Base-by-base conservation (phyloP, 2,797 vertebrate species). In the Dipus sagitta region DNA sequence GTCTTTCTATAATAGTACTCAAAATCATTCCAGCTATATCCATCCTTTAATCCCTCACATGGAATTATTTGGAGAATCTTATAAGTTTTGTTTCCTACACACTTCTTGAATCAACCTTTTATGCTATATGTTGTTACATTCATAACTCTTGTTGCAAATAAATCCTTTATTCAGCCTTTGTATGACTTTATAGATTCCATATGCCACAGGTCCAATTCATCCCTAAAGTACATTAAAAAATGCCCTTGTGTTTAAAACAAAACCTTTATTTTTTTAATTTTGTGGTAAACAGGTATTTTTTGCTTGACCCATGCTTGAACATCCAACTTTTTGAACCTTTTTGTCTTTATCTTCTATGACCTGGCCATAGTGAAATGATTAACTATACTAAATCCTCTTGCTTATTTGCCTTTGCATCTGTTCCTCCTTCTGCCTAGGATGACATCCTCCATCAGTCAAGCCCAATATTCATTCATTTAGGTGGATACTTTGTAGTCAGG, bases 271-370 rank as follows among this genome's bases (percentile, higher is more conserved):
- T 64, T 3, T n/a, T n/a, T n/a, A n/a, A n/a, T n/a, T n/a, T n/a
- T 65, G 26, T 42, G 28, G 20, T 8, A 17, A 65, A 64, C 8
- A 72, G 76, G 47, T 13, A 78, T 47, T 82, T 79, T 91, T 30
- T 84, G 67, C 23, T 71, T 68, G 42, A 89, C 30, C 18, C 28
- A 52, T 91, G 34, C 58, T 78, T 94, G 71, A 72, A 93, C 95
- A 21, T 3, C 34, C 62, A 32, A 80, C 2, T 20, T 18, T 32
- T 68, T n/a, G 11, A 1, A 6, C 23, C 58, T 14, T 24, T 34
- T 74, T 18, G 6, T 79, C 32, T 78, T 76, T 72, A 24, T 52
- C 64, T 10, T 82, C 38, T 70, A 60, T n/a, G 0, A 5, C 24
- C 7, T 24, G 72, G 1, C 26, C 11, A 54, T 26, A 64, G 17